Evolutionary conservation across 2,113 vertebrate species (phyloP), one percentile per base, ranked within the genome.

Genomic region (Mustelus asterias): DNA sequence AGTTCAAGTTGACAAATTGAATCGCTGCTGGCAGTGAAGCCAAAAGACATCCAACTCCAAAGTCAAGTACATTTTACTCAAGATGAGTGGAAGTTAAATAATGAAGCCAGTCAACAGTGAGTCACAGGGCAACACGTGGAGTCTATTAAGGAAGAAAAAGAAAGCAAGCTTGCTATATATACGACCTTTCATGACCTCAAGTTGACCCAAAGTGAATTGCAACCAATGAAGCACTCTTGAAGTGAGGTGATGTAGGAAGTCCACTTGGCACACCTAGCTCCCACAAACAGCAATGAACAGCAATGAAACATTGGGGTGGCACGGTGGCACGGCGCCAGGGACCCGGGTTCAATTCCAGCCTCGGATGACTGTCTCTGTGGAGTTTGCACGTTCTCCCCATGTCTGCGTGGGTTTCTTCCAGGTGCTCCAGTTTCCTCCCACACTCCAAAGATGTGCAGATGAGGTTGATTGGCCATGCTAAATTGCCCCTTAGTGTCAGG

Each of bases 1-100:
- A 95, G 41, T 29, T 95, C 22, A 48, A 44, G n/a, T 72, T 95
- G 94, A 72, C 67, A 95, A 95, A 95, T 95, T 76, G 69, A 76
- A 72, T 44, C 26, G 26, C 41, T 54, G 69, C 69, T 29, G 22
- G 69, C 41, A 95, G 26, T 26, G 41, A 72, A 72, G n/a, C 6
- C 60, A 93, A 37, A 63, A 93, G 20, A 65, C n/a, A 93, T 93
- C 72, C 37, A 22, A 72, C 44, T 72, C 69, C 69, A 72, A 70
- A 72, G 67, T 95, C 94, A 95, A 48, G 67, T 72, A 41, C 26
- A 24, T 48, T 65, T 65, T 65, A 37, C 29, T 92, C 33, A 65
- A 65, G 60, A 33, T 37, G n/a, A 37, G 33, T 24, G 65, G n/a
- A 93, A 93, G 33, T 37, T 93, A n/a, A 93, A 33, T 58, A 90